These are phyloP conservation scores for Tinea pellionella DNA, from an alignment of 2,888 invertebrate species.

Conservation along the genomic window DNA sequence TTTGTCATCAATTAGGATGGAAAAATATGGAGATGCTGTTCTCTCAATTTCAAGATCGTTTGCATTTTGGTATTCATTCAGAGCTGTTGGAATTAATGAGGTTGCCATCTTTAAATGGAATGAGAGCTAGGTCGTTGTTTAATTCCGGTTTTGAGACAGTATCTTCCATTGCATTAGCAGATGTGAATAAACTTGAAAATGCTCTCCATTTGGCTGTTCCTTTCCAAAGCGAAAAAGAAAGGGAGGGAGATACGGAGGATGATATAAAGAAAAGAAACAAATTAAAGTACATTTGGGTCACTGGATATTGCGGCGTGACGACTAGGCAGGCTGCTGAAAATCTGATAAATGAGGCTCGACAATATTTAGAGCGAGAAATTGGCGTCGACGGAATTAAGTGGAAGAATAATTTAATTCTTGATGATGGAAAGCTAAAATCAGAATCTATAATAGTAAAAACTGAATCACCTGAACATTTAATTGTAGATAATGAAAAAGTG, in stretches of 20 bases:
- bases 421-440: background rate
- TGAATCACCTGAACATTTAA: background rate
- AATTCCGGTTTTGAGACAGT: constrained; percentile 84
- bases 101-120: constrained; percentile 83
- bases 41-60: constrained; percentile 91
- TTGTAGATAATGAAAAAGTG: background rate
- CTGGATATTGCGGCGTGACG: constrained; percentile 83
- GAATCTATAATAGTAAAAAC: background rate
- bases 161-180: constrained; percentile 81
- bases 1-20: constrained; percentile 94
- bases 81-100: constrained; percentile 93
- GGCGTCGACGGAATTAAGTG: constrained; percentile 79
- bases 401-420: constrained; percentile 38
- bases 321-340: constrained; percentile 84
- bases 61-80: constrained; percentile 93
- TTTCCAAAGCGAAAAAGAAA: constrained; percentile 84
- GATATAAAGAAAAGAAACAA: constrained; percentile 76
- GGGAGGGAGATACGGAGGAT: constrained; percentile 75
- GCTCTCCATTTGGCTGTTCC: constrained; percentile 82
- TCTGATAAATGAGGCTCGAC: constrained; percentile 82
- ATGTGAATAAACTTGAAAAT: constrained; percentile 76
- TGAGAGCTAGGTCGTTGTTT: constrained; percentile 85
- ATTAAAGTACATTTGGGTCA: constrained; percentile 80
- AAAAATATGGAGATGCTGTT: constrained; percentile 88
- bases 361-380: constrained; percentile 77